phyloP scores from a whole-genome alignment of 2,888 invertebrate genomes.

The Heteromyza rotundicornis region DNA sequence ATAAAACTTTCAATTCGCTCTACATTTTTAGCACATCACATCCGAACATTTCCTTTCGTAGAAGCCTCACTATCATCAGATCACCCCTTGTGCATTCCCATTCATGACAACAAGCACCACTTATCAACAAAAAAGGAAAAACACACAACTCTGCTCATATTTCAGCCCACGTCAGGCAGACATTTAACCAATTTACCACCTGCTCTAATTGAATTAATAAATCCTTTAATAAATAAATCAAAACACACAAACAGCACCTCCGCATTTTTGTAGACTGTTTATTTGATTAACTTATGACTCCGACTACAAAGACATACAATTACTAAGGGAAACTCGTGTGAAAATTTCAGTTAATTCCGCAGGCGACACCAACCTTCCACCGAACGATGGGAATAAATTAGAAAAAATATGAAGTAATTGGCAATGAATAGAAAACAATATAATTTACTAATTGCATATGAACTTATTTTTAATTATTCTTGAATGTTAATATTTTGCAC shows the following conservation, averaged over 20 bases:
- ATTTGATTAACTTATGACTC: slow-evolving; percentile 18
- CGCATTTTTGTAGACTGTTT: slow-evolving; percentile 5
- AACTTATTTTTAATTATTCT: too few relatives aligned
- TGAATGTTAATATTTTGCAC: neutral
- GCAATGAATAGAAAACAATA: neutral
- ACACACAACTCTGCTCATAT: too few relatives aligned
- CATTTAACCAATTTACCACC: neutral
- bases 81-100: too few relatives aligned
- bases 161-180: too few relatives aligned
- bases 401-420: neutral
- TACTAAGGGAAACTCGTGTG: slow-evolving; percentile 3
- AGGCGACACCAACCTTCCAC: neutral
- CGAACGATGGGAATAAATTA: neutral
- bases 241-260: neutral
- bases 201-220: neutral
- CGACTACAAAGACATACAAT: slow-evolving; percentile 11
- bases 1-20: too few relatives aligned
- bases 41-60: too few relatives aligned
- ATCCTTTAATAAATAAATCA: slow-evolving; percentile 14
- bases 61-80: too few relatives aligned
- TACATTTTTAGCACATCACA: too few relatives aligned
- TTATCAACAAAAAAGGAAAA: too few relatives aligned
- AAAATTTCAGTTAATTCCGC: slow-evolving; percentile 13
- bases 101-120: too few relatives aligned
- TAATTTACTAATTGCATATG: neutral